These are phyloP conservation scores for Limnephilus auricula DNA, from an alignment of 2,888 invertebrate species.

Conservation along the genomic window DNA sequence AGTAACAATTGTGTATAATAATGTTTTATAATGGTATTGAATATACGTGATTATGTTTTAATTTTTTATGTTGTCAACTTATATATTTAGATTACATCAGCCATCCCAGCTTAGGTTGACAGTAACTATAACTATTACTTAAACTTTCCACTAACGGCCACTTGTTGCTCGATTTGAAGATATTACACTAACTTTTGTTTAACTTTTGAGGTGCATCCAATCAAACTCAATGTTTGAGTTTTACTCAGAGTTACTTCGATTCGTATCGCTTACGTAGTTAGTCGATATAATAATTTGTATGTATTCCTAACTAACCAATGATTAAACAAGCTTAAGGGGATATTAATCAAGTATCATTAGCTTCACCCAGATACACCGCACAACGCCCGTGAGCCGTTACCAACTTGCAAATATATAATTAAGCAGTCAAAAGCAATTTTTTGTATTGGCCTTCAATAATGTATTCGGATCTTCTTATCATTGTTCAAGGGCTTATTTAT, in stretches of 20 bases:
- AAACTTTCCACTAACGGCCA: neutral
- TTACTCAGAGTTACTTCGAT: neutral
- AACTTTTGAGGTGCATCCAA: neutral
- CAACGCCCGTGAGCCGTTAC: too few relatives aligned
- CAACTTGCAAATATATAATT: too few relatives aligned
- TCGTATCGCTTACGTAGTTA: neutral
- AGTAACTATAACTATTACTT: neutral
- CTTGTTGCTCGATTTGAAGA: neutral
- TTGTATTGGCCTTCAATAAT: too few relatives aligned
- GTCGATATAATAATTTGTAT: neutral
- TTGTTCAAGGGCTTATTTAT: too few relatives aligned
- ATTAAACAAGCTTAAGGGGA: neutral
- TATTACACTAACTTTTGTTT: neutral
- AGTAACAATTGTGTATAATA: too few relatives aligned
- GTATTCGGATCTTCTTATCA: too few relatives aligned
- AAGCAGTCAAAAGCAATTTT: too few relatives aligned
- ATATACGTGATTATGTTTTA: too few relatives aligned
- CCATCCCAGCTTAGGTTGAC: neutral
- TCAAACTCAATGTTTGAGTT: neutral
- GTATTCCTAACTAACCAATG: neutral
- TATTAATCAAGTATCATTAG: neutral
- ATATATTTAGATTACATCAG: neutral
- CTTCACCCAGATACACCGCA: too few relatives aligned
- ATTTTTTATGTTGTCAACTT: too few relatives aligned
- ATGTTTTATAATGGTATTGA: too few relatives aligned